Percentiles rank a stretch among this genome's conserved stretches.
phyloP scores from a whole-genome alignment of 1,140 invertebrate species.

The Brachystomella parvula region DNA sequence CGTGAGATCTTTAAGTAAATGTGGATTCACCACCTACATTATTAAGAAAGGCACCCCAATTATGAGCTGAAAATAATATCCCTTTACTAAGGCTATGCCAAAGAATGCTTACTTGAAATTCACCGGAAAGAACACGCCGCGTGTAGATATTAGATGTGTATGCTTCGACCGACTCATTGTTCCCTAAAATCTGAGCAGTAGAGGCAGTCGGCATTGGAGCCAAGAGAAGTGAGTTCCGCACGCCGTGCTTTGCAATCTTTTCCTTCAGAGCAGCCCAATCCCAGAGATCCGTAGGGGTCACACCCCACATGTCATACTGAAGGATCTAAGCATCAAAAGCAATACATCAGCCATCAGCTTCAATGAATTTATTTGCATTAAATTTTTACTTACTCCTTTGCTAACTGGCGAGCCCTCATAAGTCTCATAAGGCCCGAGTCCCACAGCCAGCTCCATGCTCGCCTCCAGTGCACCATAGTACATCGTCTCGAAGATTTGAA shows the following conservation, averaged over 20 bases:
- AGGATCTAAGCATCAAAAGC: conserved; percentile 55
- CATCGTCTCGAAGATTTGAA: conserved; percentile 96
- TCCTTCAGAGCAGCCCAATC: conserved; percentile 78
- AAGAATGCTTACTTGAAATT: conserved; percentile 55
- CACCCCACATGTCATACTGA: conserved; percentile 98
- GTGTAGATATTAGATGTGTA: conserved; percentile 97
- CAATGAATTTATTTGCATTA: not conserved
- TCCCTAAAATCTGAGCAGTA: conserved; percentile 97
- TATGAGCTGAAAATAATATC: not conserved
- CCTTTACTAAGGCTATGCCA: not conserved
- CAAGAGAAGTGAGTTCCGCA: conserved; percentile 87
- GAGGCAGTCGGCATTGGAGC: conserved; percentile 99
- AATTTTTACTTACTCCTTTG: conserved; percentile 60
- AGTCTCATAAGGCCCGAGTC: conserved; percentile 78
- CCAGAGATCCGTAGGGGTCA: conserved; percentile 78
- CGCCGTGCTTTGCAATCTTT: conserved; percentile 81
- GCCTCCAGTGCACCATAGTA: conserved; percentile 96
- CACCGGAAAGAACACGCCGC: conserved; percentile 83
- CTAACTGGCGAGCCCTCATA: conserved; percentile 87
- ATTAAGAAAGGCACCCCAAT: conserved; percentile 14
- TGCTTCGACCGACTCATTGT: conserved; percentile 97
- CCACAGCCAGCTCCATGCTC: conserved; percentile 88
- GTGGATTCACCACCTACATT: conserved; percentile 90
- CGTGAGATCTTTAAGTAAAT: conserved; percentile 86
- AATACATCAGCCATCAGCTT: not conserved